A percentile compares a stretch with the other conserved stretches of the same genome.
Evolutionary conservation across 2,888 invertebrate genomes (phyloP).

Genomic region (Perithous albicinctus): DNA sequence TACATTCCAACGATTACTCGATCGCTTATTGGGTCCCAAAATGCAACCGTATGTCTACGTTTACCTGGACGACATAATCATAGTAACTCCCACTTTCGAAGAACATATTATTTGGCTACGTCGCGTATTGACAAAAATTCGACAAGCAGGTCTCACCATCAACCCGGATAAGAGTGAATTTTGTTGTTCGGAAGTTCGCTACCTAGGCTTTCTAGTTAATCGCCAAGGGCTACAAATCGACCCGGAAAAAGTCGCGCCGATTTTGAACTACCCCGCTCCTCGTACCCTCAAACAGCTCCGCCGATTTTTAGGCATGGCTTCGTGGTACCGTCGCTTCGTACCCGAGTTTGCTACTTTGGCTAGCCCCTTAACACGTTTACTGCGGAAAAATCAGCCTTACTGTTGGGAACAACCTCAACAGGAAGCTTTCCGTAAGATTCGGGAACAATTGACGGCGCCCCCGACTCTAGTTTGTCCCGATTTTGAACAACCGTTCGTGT

Average conservation of each 20-base stretch:
- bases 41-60: conserved; percentile 61
- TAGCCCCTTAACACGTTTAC: conserved; percentile 67
- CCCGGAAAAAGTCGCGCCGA: conserved; percentile 55
- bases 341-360: conserved; percentile 65
- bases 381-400: conserved; percentile 51
- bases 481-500: conserved; percentile 50
- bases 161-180: too few relatives aligned
- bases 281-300: conserved; percentile 68
- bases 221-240: too few relatives aligned
- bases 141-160: conserved; percentile 43
- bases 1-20: conserved; percentile 61
- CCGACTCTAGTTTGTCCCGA: conserved; percentile 67
- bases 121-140: conserved; percentile 25
- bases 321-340: conserved; percentile 76
- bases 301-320: conserved; percentile 74
- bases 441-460: conserved; percentile 31
- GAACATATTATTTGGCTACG: conserved; percentile 57
- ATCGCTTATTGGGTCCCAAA: conserved; percentile 62
- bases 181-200: too few relatives aligned
- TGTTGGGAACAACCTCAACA: conserved; percentile 30
- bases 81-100: conserved; percentile 64
- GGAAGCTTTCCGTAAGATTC: conserved; percentile 29
- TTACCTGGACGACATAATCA: conserved; percentile 67
- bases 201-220: too few relatives aligned
- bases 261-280: conserved; percentile 69